These are phyloP conservation scores for Macrobrachium nipponense DNA, from an alignment of 1,140 invertebrate species.

Conservation along the genomic window DNA sequence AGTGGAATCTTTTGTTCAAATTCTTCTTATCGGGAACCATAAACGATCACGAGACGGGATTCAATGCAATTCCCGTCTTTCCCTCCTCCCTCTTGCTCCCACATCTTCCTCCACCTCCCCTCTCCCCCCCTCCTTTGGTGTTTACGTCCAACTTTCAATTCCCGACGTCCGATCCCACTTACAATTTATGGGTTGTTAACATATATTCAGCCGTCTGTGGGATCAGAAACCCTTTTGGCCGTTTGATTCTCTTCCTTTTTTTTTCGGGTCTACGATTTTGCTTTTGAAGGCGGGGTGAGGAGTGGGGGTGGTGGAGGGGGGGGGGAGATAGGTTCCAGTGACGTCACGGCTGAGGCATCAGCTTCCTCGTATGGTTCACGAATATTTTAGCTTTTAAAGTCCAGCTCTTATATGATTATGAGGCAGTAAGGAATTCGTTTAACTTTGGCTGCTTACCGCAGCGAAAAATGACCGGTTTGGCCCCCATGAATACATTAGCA, in stretches of 20 bases:
- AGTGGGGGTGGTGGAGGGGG: too few species aligned
- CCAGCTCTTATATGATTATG: not conserved
- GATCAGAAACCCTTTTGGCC: not conserved
- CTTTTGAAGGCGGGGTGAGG: too few species aligned
- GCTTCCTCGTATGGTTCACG: not conserved
- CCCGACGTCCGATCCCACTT: conserved; percentile 18
- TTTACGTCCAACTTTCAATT: conserved; percentile 44
- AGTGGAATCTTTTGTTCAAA: conserved; percentile 52
- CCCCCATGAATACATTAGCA: too few species aligned
- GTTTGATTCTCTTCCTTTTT: conserved; percentile 17
- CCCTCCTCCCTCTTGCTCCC: not conserved
- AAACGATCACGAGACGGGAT: conserved; percentile 36
- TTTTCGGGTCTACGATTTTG: not conserved
- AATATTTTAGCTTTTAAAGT: conserved; percentile 4
- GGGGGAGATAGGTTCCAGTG: not conserved
- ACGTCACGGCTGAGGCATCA: not conserved
- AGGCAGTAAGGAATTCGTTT: not conserved
- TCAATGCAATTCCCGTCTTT: conserved; percentile 24
- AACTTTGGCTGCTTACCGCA: not conserved
- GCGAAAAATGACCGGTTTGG: not conserved
- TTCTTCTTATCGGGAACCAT: conserved; percentile 50
- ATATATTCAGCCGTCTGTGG: not conserved
- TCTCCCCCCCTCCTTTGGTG: not conserved
- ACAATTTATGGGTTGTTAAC: conserved; percentile 32
- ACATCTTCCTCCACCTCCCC: conserved; percentile 13